phyloP scores from a whole-genome alignment of 2,888 invertebrate species.

The Drosophila antonietae region DNA sequence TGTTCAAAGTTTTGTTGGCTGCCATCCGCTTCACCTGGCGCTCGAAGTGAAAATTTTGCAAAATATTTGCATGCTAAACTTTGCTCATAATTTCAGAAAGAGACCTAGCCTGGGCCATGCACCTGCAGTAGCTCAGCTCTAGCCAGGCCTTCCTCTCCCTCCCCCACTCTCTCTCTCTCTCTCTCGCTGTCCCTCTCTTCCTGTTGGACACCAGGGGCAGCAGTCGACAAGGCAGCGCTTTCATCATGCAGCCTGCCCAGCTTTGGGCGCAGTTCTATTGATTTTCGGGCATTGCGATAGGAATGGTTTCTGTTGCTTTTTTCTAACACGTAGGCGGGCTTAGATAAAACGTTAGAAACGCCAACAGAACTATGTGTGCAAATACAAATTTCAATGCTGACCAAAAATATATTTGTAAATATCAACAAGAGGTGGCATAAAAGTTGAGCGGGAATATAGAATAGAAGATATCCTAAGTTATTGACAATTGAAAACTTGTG shows the following conservation, averaged over 20 bases:
- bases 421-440: background rate
- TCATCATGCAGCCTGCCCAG: constrained; percentile 63
- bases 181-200: background rate
- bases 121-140: background rate
- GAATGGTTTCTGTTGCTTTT: constrained; percentile 18
- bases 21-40: constrained; percentile 65
- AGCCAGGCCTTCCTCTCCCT: background rate
- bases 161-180: background rate
- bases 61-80: constrained; percentile 77
- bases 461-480: background rate
- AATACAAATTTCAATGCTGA: constrained; percentile 42
- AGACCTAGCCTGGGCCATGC: constrained; percentile 6
- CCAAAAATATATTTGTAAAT: constrained; percentile 17
- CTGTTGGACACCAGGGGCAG: constrained; percentile 20
- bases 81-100: constrained; percentile 69
- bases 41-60: constrained; percentile 64
- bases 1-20: constrained; percentile 62
- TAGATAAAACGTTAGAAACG: constrained; percentile 33
- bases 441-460: background rate
- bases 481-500: no score
- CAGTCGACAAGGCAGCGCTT: constrained; percentile 38
- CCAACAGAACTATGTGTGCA: constrained; percentile 51
- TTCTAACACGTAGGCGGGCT: constrained; percentile 47
- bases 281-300: constrained; percentile 48
- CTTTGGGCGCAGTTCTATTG: constrained; percentile 59